These are phyloP conservation scores for Rhyacichthys aspro DNA, from an alignment of 2,797 vertebrate genomes.

Conservation along the genomic window DNA sequence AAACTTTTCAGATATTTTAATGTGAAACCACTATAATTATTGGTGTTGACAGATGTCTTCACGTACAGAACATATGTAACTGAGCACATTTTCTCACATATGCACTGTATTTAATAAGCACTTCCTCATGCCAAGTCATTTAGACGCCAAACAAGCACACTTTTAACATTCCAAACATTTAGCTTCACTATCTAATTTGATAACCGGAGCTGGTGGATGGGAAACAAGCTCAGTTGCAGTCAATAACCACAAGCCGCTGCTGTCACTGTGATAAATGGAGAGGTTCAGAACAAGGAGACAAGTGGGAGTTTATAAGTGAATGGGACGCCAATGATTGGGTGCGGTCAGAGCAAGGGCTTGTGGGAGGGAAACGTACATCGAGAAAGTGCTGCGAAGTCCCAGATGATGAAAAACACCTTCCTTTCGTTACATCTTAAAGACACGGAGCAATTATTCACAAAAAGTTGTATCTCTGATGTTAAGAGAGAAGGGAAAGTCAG, in stretches of 20 bases:
- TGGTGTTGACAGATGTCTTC: slow-evolving; percentile 7
- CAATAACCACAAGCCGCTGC: slow-evolving; percentile 62
- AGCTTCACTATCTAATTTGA: slow-evolving; percentile 55
- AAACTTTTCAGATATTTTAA: too few species aligned
- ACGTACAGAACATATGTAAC: slow-evolving; percentile 14
- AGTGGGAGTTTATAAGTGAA: slow-evolving; percentile 59
- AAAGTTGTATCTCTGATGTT: slow-evolving; percentile 23
- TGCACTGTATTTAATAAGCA: slow-evolving; percentile 19
- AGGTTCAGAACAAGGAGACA: slow-evolving; percentile 51
- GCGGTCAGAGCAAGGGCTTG: slow-evolving; percentile 39
- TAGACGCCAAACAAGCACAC: slow-evolving; percentile 37
- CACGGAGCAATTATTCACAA: slow-evolving; percentile 14
- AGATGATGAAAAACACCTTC: slow-evolving; percentile 21
- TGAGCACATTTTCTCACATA: slow-evolving; percentile 11
- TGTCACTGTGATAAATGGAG: slow-evolving; percentile 73
- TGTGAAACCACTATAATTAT: too few species aligned
- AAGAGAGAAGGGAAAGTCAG: slow-evolving; percentile 24
- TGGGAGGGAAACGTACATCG: slow-evolving; percentile 48
- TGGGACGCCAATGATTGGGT: slow-evolving; percentile 58
- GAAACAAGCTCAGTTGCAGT: slow-evolving; percentile 61
- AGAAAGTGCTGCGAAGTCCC: slow-evolving; percentile 47
- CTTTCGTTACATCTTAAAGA: slow-evolving; percentile 8
- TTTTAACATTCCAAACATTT: slow-evolving; percentile 61
- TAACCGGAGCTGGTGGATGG: slow-evolving; percentile 48
- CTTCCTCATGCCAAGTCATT: slow-evolving; percentile 35